Evolutionary conservation across 2,888 invertebrate genomes (phyloP).

Genomic region (Scaptomyza tumidula): DNA sequence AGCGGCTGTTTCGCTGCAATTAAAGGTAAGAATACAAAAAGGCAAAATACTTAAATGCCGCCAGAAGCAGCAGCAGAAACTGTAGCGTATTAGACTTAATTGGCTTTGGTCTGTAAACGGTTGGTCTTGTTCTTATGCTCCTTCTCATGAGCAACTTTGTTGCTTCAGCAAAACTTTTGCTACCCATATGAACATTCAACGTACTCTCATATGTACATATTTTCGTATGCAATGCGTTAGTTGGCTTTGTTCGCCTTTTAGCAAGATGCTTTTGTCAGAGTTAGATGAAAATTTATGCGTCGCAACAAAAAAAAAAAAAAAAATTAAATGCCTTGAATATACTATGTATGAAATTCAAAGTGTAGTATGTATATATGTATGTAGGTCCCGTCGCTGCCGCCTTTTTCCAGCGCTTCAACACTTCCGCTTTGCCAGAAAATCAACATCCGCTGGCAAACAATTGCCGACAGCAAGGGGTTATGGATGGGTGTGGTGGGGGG

Average conservation of each 20-base stretch:
- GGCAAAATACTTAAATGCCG: slow-evolving; percentile 27
- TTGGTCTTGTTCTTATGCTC: slow-evolving; percentile 8
- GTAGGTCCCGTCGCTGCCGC: slow-evolving; percentile 21
- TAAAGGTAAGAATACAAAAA: slow-evolving; percentile 50
- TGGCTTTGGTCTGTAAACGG: slow-evolving; percentile 49
- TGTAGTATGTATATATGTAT: slow-evolving; percentile 6
- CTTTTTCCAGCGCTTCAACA: slow-evolving; percentile 55
- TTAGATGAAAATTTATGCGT: slow-evolving; percentile 73
- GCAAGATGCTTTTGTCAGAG: slow-evolving; percentile 41
- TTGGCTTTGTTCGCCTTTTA: slow-evolving; percentile 13
- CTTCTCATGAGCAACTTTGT: slow-evolving; percentile 16
- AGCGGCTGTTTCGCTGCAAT: slow-evolving; percentile 44
- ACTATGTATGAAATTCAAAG: slow-evolving; percentile 55
- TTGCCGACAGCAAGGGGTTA: slow-evolving; percentile 48
- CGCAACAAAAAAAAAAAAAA: slow-evolving; percentile 19
- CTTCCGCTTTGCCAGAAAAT: slow-evolving; percentile 74
- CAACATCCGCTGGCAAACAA: slow-evolving; percentile 75
- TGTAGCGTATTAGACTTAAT: slow-evolving; percentile 60
- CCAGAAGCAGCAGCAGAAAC: slow-evolving; percentile 3
- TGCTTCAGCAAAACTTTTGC: slow-evolving; percentile 8
- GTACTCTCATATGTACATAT: background rate
- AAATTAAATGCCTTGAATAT: slow-evolving; percentile 38
- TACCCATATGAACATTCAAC: background rate
- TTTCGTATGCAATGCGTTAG: slow-evolving; percentile 21
- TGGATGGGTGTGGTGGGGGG: background rate